These are phyloP conservation scores for Campylomormyrus numenius DNA, from an alignment of 2,113 vertebrate species.

Conservation along the genomic window DNA sequence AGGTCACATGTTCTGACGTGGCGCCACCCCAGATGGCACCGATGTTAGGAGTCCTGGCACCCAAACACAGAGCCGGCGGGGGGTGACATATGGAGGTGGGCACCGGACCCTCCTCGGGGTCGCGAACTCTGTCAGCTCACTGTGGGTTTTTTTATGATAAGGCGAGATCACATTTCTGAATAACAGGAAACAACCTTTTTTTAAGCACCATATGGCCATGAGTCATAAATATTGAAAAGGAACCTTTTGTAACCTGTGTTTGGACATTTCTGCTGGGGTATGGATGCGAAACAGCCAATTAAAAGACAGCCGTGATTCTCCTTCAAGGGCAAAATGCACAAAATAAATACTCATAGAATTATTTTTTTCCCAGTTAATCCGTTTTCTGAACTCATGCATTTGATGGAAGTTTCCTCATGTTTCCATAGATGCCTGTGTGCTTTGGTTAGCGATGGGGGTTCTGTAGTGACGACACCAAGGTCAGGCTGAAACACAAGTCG, in stretches of 20 bases:
- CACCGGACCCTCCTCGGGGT: neutral
- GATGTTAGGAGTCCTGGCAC: slow-evolving; percentile 19
- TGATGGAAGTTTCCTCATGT: neutral
- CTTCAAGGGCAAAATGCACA: neutral
- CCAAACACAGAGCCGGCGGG: neutral
- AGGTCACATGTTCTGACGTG: neutral
- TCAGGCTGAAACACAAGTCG: neutral
- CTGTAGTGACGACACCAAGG: neutral
- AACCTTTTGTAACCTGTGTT: neutral
- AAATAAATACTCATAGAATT: neutral
- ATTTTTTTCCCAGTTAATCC: neutral
- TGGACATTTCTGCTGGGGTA: neutral
- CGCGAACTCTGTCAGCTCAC: neutral
- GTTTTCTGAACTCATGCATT: neutral
- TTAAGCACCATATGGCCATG: neutral
- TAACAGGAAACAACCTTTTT: neutral
- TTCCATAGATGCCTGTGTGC: neutral
- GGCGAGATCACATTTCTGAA: neutral
- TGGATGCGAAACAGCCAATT: neutral
- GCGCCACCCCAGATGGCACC: slow-evolving; percentile 36
- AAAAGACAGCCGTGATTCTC: neutral
- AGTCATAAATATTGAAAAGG: neutral
- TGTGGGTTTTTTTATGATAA: neutral
- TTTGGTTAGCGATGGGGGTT: neutral
- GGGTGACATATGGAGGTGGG: slow-evolving; percentile 14